A percentile compares a stretch with the other conserved stretches of the same genome.
Evolutionary conservation across 2,888 invertebrate genomes (phyloP).

Genomic region (Sminthurides aquaticus): DNA sequence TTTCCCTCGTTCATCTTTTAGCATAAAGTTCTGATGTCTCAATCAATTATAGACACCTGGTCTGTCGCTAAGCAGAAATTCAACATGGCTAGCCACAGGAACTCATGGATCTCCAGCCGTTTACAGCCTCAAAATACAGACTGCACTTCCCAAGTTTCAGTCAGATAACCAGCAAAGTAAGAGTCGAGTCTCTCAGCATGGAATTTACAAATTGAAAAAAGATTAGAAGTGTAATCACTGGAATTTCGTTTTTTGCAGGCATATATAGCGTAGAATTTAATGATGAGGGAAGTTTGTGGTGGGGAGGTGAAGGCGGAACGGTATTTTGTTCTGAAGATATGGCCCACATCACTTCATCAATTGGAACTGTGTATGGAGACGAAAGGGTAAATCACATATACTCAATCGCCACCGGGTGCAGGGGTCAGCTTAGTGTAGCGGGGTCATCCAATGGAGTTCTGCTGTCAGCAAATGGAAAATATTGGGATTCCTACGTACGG

Average conservation of each 20-base stretch:
- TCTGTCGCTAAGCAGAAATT: conserved; percentile 30
- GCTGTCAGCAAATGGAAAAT: conserved; percentile 33
- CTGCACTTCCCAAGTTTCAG: conserved; percentile 24
- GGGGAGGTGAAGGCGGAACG: conserved; percentile 34
- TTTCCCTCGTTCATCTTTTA: no score
- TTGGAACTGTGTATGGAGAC: conserved; percentile 28
- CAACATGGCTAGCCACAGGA: conserved; percentile 36
- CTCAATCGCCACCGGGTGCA: conserved; percentile 29
- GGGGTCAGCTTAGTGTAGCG: conserved; percentile 27
- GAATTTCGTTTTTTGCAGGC: conserved; percentile 17
- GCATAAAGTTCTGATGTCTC: no score
- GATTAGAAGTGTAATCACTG: not conserved
- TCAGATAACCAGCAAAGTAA: conserved; percentile 21
- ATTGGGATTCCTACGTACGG: conserved; percentile 27
- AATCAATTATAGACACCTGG: conserved; percentile 30
- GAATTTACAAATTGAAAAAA: not conserved
- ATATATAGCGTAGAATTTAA: conserved; percentile 33
- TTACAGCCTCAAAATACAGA: conserved; percentile 31
- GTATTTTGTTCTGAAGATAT: conserved; percentile 30
- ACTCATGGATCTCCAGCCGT: conserved; percentile 30
- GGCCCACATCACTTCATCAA: conserved; percentile 16
- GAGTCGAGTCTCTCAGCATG: not conserved
- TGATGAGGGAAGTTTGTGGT: conserved; percentile 27
- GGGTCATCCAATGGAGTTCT: conserved; percentile 34
- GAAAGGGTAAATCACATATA: conserved; percentile 33